A percentile compares a stretch with the other conserved stretches of the same genome.
Conservation (phyloP, 2,797 vertebrate genomes). For the Crocidura indochinensis region DNA sequence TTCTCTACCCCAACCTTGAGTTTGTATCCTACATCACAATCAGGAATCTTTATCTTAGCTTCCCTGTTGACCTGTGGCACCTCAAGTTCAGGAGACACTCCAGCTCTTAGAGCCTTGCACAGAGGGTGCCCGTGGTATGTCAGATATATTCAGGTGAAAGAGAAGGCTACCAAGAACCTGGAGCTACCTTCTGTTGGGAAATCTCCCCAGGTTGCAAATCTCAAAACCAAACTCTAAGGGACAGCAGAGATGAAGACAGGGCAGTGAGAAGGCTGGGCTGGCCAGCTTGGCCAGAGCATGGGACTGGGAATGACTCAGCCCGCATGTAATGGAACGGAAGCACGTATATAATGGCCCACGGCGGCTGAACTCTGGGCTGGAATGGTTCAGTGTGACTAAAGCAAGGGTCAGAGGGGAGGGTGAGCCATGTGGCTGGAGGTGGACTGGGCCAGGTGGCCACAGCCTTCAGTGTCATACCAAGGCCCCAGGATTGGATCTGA, state of each 20-base stretch:
- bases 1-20: constrained; percentile 14
- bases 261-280: fast-evolving
- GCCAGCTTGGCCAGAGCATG: constrained; percentile 11
- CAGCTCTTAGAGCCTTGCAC: neutral
- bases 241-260: neutral
- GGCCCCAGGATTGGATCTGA: neutral
- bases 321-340: neutral
- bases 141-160: neutral
- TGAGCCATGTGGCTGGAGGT: neutral
- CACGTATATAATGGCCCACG: neutral
- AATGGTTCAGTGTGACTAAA: neutral
- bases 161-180: neutral
- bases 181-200: neutral
- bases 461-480: neutral
- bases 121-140: neutral
- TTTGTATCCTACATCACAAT: constrained; percentile 51
- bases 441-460: neutral
- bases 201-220: constrained; percentile 14
- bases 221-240: constrained; percentile 5
- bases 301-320: neutral
- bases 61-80: neutral
- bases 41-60: neutral
- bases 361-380: neutral
- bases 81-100: constrained; percentile 45
- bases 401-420: constrained; percentile 4